A percentile compares a stretch with the other conserved stretches of the same genome.
These are phyloP conservation scores for Orussus abietinus DNA, from an alignment of 1,140 invertebrate genomes.

Conservation along the genomic window DNA sequence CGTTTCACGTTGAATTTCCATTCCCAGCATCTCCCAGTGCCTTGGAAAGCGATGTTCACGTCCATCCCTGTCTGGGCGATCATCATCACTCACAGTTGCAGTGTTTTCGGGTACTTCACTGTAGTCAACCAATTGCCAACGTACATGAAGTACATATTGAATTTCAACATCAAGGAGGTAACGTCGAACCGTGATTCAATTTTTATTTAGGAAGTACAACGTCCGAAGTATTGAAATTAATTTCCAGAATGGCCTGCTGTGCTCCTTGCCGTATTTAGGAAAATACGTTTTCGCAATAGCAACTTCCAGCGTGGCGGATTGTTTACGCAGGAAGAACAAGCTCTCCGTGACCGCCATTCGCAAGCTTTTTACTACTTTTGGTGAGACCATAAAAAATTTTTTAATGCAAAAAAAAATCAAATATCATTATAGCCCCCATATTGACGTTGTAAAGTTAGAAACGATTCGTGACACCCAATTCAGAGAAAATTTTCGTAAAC, in stretches of 20 bases:
- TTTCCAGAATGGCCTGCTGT: conserved; percentile 78
- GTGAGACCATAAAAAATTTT: too few relatives aligned
- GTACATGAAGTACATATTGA: conserved; percentile 86
- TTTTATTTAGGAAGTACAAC: neutral
- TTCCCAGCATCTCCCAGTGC: conserved; percentile 62
- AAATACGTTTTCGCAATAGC: conserved; percentile 75
- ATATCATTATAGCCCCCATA: too few relatives aligned
- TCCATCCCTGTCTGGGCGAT: conserved; percentile 90
- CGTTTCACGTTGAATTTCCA: too few relatives aligned
- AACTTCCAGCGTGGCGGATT: conserved; percentile 68
- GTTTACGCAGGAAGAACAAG: conserved; percentile 59
- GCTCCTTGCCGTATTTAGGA: conserved; percentile 82
- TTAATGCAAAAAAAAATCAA: too few relatives aligned
- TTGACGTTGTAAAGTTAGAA: too few relatives aligned
- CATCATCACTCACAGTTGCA: conserved; percentile 82
- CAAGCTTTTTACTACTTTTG: conserved; percentile 65
- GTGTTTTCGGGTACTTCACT: conserved; percentile 94
- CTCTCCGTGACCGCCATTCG: conserved; percentile 68
- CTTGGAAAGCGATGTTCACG: conserved; percentile 76
- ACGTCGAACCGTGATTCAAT: too few relatives aligned
- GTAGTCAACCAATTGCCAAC: conserved; percentile 90
- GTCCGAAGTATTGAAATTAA: conserved; percentile 6
- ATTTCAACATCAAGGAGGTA: conserved; percentile 83
- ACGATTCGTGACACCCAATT: too few relatives aligned
- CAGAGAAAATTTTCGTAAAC: too few relatives aligned